Conservation (phyloP, 1,140 invertebrate species). For the Lerema accius region DNA sequence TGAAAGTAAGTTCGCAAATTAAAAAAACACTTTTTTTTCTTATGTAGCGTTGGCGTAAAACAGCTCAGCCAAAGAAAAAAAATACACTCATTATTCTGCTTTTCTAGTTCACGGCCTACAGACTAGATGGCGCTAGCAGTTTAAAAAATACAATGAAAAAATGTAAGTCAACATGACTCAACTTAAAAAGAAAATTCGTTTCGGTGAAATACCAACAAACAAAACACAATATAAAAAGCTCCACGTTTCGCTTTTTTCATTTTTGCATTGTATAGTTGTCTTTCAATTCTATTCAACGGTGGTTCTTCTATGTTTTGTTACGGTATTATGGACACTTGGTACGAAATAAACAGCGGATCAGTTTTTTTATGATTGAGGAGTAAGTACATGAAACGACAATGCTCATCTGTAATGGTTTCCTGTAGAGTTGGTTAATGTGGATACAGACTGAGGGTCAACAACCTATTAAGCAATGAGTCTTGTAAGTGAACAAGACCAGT, state of each 20-base stretch:
- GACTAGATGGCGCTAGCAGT: too few species aligned
- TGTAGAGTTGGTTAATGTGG: conserved; percentile 3
- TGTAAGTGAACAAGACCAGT: too few species aligned
- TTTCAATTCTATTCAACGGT: conserved; percentile 1
- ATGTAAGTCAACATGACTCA: not conserved
- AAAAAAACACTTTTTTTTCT: too few species aligned
- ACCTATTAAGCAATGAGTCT: too few species aligned
- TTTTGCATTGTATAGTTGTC: not conserved
- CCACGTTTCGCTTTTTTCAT: not conserved
- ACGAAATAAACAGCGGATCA: conserved; percentile 1
- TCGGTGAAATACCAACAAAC: not conserved
- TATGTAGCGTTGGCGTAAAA: too few species aligned
- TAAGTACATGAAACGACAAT: conserved; percentile 11
- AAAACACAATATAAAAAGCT: conserved; percentile 1
- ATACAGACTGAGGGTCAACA: not conserved
- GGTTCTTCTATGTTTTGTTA: not conserved
- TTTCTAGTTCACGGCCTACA: too few species aligned
- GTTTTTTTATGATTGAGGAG: not conserved
- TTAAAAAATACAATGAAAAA: not conserved
- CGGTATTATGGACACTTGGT: not conserved
- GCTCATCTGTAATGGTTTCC: conserved; percentile 13
- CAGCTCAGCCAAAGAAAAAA: too few species aligned
- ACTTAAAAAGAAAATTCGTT: conserved; percentile 3
- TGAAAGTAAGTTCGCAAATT: too few species aligned
- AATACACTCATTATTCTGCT: too few species aligned